A percentile compares a stretch with the other conserved stretches of the same genome.
Evolutionary conservation across 1,140 invertebrate species (phyloP).

Genomic region (Colletes latitarsis): DNA sequence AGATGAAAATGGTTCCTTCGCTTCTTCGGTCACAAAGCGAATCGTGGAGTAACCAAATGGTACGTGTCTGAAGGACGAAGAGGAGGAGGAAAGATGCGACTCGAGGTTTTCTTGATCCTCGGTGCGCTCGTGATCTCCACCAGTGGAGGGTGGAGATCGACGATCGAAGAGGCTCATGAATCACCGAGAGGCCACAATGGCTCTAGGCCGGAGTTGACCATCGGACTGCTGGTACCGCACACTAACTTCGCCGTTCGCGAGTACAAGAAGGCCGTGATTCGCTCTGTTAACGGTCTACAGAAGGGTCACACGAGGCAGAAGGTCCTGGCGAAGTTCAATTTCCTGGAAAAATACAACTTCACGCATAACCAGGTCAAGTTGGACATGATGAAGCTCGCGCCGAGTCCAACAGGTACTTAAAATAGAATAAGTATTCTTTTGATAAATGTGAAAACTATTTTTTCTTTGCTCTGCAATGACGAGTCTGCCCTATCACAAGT

Average conservation of each 20-base stretch:
- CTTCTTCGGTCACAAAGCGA: background rate
- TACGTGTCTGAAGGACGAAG: background rate
- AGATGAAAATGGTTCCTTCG: background rate
- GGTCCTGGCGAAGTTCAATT: slow-evolving; percentile 81
- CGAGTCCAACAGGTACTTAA: slow-evolving; percentile 89
- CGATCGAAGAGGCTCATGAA: slow-evolving; percentile 14
- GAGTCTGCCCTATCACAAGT: no score
- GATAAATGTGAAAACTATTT: no score
- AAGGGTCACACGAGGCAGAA: slow-evolving; percentile 78
- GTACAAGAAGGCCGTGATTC: slow-evolving; percentile 86
- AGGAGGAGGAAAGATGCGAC: slow-evolving; percentile 62
- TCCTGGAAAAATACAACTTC: slow-evolving; percentile 85
- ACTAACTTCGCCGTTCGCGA: slow-evolving; percentile 85
- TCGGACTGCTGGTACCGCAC: slow-evolving; percentile 85
- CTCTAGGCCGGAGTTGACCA: slow-evolving; percentile 74
- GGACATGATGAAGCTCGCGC: slow-evolving; percentile 87
- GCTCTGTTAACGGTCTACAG: slow-evolving; percentile 83
- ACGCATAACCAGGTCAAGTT: slow-evolving; percentile 83
- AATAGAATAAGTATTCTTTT: background rate
- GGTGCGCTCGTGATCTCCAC: slow-evolving; percentile 59
- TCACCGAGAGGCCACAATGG: slow-evolving; percentile 45
- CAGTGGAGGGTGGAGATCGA: slow-evolving; percentile 39
- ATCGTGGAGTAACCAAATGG: background rate
- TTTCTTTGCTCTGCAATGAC: no score
- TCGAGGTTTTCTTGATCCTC: slow-evolving; percentile 61